Percentiles rank a stretch among this genome's conserved stretches.
Evolutionary conservation across 2,888 invertebrate species (phyloP).

Genomic region (Euphydryas editha): DNA sequence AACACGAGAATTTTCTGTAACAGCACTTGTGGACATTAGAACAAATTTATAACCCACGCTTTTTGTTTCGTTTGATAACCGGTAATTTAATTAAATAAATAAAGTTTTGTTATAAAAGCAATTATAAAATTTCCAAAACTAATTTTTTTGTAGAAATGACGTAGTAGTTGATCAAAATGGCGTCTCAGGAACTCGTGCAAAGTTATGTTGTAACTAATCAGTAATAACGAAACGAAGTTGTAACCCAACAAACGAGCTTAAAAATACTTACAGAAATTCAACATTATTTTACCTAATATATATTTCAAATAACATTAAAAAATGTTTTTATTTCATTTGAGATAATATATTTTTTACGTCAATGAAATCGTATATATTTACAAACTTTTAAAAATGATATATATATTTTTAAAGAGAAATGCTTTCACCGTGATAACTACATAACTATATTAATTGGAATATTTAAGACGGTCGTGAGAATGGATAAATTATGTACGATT

Average conservation of each 20-base stretch:
- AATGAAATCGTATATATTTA: neutral
- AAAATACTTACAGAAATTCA: too few species aligned
- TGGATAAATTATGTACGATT: neutral
- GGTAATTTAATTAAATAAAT: neutral
- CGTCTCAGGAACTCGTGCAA: neutral
- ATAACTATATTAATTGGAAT: neutral
- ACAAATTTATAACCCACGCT: slow-evolving; percentile 2
- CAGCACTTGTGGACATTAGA: slow-evolving; percentile 7
- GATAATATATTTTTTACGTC: neutral
- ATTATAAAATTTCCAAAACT: neutral
- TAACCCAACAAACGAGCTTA: too few species aligned
- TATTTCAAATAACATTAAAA: too few species aligned
- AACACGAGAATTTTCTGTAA: slow-evolving; percentile 22
- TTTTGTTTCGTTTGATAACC: neutral
- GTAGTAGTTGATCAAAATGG: neutral
- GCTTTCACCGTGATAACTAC: neutral
- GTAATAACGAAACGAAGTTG: too few species aligned
- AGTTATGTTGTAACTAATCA: neutral
- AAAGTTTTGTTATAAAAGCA: neutral
- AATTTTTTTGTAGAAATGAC: neutral
- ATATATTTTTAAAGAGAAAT: slow-evolving; percentile 3
- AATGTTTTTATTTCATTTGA: neutral
- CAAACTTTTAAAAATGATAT: neutral
- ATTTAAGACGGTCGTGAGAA: neutral
- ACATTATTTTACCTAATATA: too few species aligned